phyloP scores from a whole-genome alignment of 1,140 invertebrate genomes.

The Leptinotarsa defecta region DNA sequence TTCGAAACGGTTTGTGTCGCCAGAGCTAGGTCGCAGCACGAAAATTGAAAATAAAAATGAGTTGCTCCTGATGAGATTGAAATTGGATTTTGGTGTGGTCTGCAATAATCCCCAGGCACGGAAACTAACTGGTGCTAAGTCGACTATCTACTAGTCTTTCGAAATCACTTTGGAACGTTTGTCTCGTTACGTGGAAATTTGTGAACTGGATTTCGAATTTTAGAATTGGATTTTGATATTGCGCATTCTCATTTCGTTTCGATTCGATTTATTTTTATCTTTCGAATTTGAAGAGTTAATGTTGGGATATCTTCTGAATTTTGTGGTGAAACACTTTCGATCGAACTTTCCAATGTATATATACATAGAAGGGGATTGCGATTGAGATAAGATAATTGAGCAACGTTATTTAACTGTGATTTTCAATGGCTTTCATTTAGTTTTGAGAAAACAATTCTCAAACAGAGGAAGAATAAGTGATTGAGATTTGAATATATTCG shows the following conservation, averaged over 20 bases:
- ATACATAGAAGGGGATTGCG: too few relatives aligned
- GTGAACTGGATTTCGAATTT: not conserved
- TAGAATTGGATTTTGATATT: not conserved
- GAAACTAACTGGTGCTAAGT: constrained; percentile 15
- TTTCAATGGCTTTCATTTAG: too few relatives aligned
- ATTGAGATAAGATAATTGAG: too few relatives aligned
- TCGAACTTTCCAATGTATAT: too few relatives aligned
- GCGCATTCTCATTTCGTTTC: not conserved
- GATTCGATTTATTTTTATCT: too few relatives aligned
- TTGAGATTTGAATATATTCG: too few relatives aligned
- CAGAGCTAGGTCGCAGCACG: not conserved
- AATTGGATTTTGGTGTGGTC: constrained; percentile 29
- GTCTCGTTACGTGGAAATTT: not conserved
- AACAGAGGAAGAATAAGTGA: too few relatives aligned
- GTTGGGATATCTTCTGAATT: too few relatives aligned
- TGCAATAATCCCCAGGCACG: constrained; percentile 16
- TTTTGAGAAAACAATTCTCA: too few relatives aligned
- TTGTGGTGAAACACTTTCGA: too few relatives aligned
- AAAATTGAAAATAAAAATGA: constrained; percentile 36
- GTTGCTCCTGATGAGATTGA: constrained; percentile 30
- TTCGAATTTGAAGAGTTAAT: too few relatives aligned
- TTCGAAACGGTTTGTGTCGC: not conserved
- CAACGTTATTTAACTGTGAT: too few relatives aligned
- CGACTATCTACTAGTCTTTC: not conserved
- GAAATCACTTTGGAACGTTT: constrained; percentile 1